phyloP scores from a whole-genome alignment of 92 coral and sea anemone species.

The Umimayanthus chanpuru region DNA sequence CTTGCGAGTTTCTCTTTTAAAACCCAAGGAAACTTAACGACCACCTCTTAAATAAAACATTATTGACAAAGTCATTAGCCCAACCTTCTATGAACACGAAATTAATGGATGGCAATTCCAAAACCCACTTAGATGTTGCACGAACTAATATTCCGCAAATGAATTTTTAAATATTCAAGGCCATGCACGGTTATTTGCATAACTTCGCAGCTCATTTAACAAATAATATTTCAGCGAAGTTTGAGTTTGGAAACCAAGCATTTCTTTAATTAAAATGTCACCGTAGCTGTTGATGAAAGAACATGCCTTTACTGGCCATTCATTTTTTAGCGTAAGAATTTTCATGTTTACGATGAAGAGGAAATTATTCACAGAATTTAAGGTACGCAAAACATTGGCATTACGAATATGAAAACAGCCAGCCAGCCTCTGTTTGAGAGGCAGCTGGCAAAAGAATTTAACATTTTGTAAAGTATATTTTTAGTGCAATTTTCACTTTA shows the following conservation, averaged over 20 bases:
- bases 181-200: neutral
- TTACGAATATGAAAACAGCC: neutral
- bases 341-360: neutral
- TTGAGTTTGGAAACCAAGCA: neutral
- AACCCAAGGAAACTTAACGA: neutral
- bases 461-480: neutral
- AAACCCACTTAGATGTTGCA: conserved; percentile 3
- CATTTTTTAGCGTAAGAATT: too few species aligned
- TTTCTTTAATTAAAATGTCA: neutral
- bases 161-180: neutral
- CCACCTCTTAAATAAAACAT: conserved; percentile 4
- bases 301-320: too few species aligned
- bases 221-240: neutral
- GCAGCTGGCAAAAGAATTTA: neutral
- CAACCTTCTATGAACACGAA: neutral
- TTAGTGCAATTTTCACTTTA: neutral
- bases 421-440: neutral
- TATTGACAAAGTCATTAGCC: conserved; percentile 14
- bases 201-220: neutral
- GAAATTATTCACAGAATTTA: neutral
- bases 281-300: neutral
- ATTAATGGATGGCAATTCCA: neutral
- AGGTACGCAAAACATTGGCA: neutral
- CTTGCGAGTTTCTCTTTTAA: neutral
- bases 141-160: neutral